These are phyloP conservation scores for Limnothrissa miodon DNA, from an alignment of 2,113 vertebrate species.

Conservation along the genomic window DNA sequence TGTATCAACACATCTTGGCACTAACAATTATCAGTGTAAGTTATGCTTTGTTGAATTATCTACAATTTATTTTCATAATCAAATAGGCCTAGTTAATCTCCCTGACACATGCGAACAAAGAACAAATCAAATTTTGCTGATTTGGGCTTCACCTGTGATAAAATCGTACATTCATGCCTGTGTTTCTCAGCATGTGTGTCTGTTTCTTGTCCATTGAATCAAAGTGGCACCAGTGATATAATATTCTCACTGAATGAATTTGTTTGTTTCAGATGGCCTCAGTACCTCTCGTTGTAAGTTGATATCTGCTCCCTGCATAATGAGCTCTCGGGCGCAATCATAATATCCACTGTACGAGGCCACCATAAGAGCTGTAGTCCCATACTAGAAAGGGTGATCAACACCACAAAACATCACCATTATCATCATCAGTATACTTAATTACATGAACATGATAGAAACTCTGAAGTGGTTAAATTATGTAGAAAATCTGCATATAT, in stretches of 20 bases:
- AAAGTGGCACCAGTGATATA: neutral
- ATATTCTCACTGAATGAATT: neutral
- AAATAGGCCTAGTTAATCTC: neutral
- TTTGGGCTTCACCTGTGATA: too few relatives aligned
- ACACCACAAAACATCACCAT: conserved; percentile 30
- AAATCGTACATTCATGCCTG: neutral
- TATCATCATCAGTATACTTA: neutral
- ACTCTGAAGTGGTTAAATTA: neutral
- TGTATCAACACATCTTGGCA: neutral
- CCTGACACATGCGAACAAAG: neutral
- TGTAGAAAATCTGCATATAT: too few relatives aligned
- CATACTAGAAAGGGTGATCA: conserved; percentile 74
- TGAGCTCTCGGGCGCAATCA: conserved; percentile 85
- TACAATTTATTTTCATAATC: neutral
- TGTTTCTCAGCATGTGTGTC: neutral
- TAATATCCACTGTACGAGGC: conserved; percentile 88
- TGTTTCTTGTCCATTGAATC: neutral
- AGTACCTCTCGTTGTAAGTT: conserved; percentile 95
- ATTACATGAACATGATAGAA: neutral
- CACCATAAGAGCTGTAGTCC: conserved; percentile 93
- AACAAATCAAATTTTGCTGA: too few relatives aligned
- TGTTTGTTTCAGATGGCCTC: neutral
- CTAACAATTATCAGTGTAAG: neutral
- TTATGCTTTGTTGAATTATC: neutral
- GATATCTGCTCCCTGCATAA: conserved; percentile 95